phyloP scores from a whole-genome alignment of 2,113 vertebrate genomes.

The Channa argus region DNA sequence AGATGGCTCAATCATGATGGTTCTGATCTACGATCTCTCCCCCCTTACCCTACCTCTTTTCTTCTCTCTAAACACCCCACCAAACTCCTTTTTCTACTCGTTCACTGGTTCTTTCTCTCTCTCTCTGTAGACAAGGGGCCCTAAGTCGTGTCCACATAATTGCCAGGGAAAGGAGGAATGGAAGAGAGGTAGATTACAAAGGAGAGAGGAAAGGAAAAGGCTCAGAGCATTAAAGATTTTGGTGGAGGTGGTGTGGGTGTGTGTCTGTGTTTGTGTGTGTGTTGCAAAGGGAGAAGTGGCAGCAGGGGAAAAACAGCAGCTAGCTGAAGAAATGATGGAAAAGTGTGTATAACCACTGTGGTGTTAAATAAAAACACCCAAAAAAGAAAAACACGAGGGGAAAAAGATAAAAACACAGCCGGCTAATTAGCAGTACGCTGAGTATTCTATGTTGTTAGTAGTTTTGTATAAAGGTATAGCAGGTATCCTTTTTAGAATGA shows the following conservation, averaged over 20 bases:
- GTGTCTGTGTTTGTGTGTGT: not conserved
- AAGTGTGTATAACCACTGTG: not conserved
- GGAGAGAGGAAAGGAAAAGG: constrained; percentile 34
- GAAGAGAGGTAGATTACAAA: constrained; percentile 52
- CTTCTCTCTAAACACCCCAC: constrained; percentile 61
- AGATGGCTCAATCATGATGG: constrained; percentile 84
- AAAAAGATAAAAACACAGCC: constrained; percentile 2
- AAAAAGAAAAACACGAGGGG: not conserved
- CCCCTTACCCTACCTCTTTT: constrained; percentile 60
- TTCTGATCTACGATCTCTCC: constrained; percentile 80
- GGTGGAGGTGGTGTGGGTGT: constrained; percentile 13
- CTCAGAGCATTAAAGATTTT: constrained; percentile 43
- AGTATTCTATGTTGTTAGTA: constrained; percentile 24
- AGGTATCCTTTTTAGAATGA: constrained; percentile 33
- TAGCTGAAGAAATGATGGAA: not conserved
- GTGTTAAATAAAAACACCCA: not conserved
- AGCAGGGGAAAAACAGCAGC: too few relatives aligned
- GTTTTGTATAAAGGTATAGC: constrained; percentile 8
- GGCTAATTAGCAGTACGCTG: constrained; percentile 7
- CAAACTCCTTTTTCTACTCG: constrained; percentile 63
- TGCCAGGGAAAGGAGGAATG: constrained; percentile 36
- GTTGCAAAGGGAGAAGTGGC: not conserved
- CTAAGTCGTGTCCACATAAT: constrained; percentile 70
- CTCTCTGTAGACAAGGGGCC: constrained; percentile 42
- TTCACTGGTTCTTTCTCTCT: constrained; percentile 28